A percentile compares a stretch with the other conserved stretches of the same genome.
Conservation (phyloP, 2,113 vertebrate genomes). For the Pollachius pollachius region DNA sequence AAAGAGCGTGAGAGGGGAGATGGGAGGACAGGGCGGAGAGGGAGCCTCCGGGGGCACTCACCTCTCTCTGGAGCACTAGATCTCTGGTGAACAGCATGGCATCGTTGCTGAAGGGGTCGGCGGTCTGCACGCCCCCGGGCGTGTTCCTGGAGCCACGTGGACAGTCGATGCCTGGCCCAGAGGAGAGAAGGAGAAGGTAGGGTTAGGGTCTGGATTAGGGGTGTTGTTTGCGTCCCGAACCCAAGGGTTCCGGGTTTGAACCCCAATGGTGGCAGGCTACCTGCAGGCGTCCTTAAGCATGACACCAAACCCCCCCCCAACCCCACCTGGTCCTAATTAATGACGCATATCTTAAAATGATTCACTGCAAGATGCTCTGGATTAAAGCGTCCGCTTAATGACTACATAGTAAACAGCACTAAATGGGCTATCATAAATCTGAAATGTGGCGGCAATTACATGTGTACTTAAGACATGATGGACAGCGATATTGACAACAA, state of each 20-base stretch:
- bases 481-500: background rate
- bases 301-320: too few relatives aligned
- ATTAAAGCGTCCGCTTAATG: too few relatives aligned
- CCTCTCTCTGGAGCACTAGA: conserved; percentile 94
- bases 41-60: conserved; percentile 59
- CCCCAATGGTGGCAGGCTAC: background rate
- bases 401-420: too few relatives aligned
- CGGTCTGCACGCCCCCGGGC: conserved; percentile 83
- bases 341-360: too few relatives aligned
- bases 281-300: too few relatives aligned
- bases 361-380: background rate
- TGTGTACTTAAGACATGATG: background rate
- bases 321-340: too few relatives aligned
- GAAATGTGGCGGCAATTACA: too few relatives aligned
- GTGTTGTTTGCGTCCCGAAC: conserved; percentile 9
- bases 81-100: conserved; percentile 94
- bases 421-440: too few relatives aligned
- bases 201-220: conserved; percentile 5
- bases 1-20: background rate
- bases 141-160: conserved; percentile 87
- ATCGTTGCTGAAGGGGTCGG: conserved; percentile 95
- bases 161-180: conserved; percentile 88
- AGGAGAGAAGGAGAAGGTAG: conserved; percentile 26
- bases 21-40: background rate
- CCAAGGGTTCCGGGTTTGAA: background rate